Evolutionary conservation across 2,888 invertebrate species (phyloP).

Genomic region (Trisateles emortualis): DNA sequence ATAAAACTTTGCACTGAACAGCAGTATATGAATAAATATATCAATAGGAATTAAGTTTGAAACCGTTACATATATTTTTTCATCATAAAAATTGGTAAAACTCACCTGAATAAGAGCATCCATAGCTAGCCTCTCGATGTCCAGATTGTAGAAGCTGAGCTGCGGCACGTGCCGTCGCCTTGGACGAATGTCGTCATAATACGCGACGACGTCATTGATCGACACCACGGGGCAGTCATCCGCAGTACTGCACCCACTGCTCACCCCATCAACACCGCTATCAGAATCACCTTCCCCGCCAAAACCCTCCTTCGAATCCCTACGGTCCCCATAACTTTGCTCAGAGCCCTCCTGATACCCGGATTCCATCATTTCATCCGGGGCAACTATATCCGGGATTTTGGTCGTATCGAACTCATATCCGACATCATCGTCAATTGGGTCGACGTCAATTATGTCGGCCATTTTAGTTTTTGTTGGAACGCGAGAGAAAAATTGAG

Average conservation of each 20-base stretch:
- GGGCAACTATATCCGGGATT: constrained; percentile 80
- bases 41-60: no score
- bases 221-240: constrained; percentile 87
- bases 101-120: constrained; percentile 77
- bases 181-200: constrained; percentile 80
- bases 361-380: constrained; percentile 82
- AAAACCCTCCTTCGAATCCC: constrained; percentile 80
- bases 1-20: no score
- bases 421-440: constrained; percentile 72
- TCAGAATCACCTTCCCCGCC: constrained; percentile 82
- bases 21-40: no score
- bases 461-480: constrained; percentile 63
- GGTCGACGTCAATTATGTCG: constrained; percentile 69
- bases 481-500: constrained; percentile 44
- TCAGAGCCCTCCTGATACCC: constrained; percentile 82
- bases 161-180: constrained; percentile 77
- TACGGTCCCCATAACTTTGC: constrained; percentile 76
- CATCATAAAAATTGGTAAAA: no score
- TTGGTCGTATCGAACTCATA: constrained; percentile 76
- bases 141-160: constrained; percentile 79
- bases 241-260: constrained; percentile 86
- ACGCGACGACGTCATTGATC: constrained; percentile 82
- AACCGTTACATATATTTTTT: no score
- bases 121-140: constrained; percentile 78
- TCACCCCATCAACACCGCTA: constrained; percentile 87